Conservation (phyloP, 2,797 vertebrate genomes). For the Alca torda region DNA sequence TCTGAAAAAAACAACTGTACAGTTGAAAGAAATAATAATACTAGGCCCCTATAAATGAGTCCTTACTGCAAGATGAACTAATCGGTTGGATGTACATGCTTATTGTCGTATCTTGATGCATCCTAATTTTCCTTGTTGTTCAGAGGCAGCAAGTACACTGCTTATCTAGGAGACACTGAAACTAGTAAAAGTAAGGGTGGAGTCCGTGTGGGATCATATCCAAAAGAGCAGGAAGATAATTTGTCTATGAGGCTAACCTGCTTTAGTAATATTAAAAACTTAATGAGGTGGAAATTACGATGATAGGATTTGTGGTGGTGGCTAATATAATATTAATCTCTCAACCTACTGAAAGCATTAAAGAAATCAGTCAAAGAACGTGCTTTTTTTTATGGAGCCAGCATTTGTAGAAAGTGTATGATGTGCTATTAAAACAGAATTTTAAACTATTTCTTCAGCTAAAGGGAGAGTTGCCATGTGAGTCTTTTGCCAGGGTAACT, state of each 20-base stretch:
- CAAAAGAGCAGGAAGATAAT: neutral
- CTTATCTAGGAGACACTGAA: neutral
- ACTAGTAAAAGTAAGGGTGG: conserved; percentile 42
- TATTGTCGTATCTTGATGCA: neutral
- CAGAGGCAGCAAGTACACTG: neutral
- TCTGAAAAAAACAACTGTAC: neutral
- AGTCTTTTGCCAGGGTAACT: neutral
- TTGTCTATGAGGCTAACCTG: neutral
- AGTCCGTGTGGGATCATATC: neutral
- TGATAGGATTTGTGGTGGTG: neutral
- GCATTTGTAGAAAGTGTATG: neutral
- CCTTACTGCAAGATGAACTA: neutral
- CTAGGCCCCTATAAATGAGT: neutral
- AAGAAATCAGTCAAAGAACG: neutral
- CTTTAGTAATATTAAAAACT: neutral
- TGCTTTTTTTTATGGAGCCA: neutral
- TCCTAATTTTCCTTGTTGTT: neutral
- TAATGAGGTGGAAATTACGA: neutral
- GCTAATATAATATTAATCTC: neutral
- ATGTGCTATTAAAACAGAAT: neutral
- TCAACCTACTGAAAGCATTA: neutral
- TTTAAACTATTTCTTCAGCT: neutral
- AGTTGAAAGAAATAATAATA: neutral
- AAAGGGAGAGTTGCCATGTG: neutral
- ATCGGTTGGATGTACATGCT: neutral